Conservation (phyloP, 1,140 invertebrate genomes). For the Brachionus angularis region DNA sequence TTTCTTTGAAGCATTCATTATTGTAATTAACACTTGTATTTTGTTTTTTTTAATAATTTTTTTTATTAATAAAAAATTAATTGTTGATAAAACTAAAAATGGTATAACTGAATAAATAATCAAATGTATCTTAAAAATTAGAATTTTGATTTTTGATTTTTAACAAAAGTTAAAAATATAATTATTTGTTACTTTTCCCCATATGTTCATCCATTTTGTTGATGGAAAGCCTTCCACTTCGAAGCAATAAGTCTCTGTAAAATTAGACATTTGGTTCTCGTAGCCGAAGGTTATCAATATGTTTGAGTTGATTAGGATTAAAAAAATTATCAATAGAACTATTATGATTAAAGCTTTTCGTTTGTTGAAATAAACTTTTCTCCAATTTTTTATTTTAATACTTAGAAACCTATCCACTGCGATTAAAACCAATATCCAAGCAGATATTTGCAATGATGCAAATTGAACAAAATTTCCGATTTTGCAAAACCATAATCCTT, state of each 20-base stretch:
- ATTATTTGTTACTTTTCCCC: conserved; percentile 36
- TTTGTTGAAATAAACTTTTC: background rate
- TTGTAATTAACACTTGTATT: background rate
- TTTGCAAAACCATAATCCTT: no score
- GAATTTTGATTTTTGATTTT: no score
- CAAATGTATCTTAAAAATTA: no score
- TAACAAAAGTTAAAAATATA: no score
- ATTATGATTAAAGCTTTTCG: background rate
- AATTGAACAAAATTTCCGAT: no score
- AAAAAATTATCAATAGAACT: background rate
- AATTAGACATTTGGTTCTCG: background rate
- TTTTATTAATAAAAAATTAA: conserved; percentile 13
- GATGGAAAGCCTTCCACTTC: conserved; percentile 17
- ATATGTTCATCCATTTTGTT: conserved; percentile 24
- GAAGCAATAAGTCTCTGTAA: background rate
- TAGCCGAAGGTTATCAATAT: background rate
- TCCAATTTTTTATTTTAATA: background rate
- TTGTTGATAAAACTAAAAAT: background rate
- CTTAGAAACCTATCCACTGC: background rate
- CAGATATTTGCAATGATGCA: no score
- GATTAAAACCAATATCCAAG: no score
- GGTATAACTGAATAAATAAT: conserved; percentile 15
- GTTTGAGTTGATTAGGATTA: background rate
- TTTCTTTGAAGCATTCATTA: background rate
- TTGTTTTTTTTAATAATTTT: background rate